Evolutionary conservation across 2,797 vertebrate genomes (phyloP), one percentile per base, ranked within the genome.

Genomic region (Artibeus jamaicensis): DNA sequence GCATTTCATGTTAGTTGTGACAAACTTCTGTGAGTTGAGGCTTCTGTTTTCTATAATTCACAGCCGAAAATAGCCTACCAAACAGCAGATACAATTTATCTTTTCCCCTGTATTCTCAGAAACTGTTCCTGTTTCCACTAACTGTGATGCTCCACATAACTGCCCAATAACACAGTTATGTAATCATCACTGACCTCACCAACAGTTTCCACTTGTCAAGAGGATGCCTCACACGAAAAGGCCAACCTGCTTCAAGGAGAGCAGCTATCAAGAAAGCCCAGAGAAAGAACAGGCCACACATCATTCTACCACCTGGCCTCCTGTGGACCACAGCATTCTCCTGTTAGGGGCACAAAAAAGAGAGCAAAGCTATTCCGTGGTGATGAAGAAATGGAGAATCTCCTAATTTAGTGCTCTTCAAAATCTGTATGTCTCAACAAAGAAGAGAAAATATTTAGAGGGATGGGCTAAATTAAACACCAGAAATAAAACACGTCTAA

Each of bases 401-500:
- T 83, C 93, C 59, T 26, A 53, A 34, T 8, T 89, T 53, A 94
- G 29, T 15, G 77, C 10, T 32, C 42, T 93, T 85, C 74, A 89
- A 91, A 83, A 81, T 12, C 12, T 3, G 2, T 10, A 12, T 37
- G 15, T 84, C 34, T 86, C 86, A 78, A 88, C 22, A 85, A 83
- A 84, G 76, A 83, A 88, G 92, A 81, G 26, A 9, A 48, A 89
- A 53, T 50, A 81, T n/a, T 70, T 37, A 55, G 2, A 84, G 7
- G 12, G 26, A 50, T 50, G 57, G 48, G 48, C 19, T 65, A 50
- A 67, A 81, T 62, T 74, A 81, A 92, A 74, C 2, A 85, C 50
- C 86, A 95, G 82, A 93, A 93, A 82, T 15, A 26, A 65, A 95
- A 79, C 39, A 79, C 19, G 50, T 91, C n/a, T 53, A 32, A 76